Conservation (phyloP, 2,797 vertebrate species). For the Trematomus bernacchii region DNA sequence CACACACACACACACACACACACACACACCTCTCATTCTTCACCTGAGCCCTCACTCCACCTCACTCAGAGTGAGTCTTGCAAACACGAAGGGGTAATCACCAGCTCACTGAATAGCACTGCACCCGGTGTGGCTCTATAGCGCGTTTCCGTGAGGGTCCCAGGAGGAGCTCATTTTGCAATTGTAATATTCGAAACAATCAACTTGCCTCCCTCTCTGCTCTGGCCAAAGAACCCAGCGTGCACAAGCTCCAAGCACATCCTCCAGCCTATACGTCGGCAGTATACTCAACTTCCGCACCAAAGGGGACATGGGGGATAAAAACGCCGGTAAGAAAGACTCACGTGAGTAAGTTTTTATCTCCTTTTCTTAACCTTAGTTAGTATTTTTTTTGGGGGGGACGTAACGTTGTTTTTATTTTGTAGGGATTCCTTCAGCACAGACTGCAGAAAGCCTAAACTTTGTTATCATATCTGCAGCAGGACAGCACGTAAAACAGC, state of each 20-base stretch:
- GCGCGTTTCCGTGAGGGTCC: neutral
- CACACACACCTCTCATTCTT: constrained; percentile 50
- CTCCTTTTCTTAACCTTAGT: neutral
- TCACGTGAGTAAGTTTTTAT: constrained; percentile 31
- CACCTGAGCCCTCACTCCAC: constrained; percentile 66
- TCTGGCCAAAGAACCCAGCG: constrained; percentile 40
- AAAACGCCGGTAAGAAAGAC: constrained; percentile 80
- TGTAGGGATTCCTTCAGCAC: constrained; percentile 1
- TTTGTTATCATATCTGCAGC: constrained; percentile 22
- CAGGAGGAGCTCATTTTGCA: constrained; percentile 24
- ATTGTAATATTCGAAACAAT: constrained; percentile 27
- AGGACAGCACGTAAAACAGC: neutral
- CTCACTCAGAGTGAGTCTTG: constrained; percentile 63
- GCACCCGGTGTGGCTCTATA: constrained; percentile 8
- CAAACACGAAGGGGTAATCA: constrained; percentile 28
- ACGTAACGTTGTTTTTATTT: neutral
- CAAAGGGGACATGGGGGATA: constrained; percentile 80
- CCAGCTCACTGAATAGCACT: constrained; percentile 18
- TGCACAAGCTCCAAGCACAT: constrained; percentile 27
- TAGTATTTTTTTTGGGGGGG: neutral
- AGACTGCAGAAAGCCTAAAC: constrained; percentile 42
- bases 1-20: constrained; percentile 36
- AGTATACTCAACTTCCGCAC: constrained; percentile 58
- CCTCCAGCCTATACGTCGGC: constrained; percentile 34
- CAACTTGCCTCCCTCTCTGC: constrained; percentile 29